These are phyloP conservation scores for Macrostomum lignano DNA, from an alignment of 1,140 invertebrate species.

Conservation along the genomic window DNA sequence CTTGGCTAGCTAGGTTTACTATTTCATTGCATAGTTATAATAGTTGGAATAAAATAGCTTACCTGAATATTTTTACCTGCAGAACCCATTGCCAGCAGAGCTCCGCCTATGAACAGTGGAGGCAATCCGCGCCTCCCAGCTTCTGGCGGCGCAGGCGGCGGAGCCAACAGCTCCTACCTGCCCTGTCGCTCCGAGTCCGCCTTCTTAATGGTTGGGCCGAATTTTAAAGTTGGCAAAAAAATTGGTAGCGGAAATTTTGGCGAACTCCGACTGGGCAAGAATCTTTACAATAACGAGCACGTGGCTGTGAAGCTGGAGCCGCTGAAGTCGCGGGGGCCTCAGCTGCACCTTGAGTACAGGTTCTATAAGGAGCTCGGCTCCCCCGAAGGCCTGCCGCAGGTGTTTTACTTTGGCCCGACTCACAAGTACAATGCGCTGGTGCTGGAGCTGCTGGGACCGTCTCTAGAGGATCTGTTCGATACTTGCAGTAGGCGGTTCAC, in stretches of 20 bases:
- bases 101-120: too few species aligned
- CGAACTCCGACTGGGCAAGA: conserved; percentile 83
- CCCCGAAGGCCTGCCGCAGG: conserved; percentile 7
- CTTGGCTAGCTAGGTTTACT: too few species aligned
- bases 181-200: too few species aligned
- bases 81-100: too few species aligned
- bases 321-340: conserved; percentile 98
- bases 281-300: conserved; percentile 99
- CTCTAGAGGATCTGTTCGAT: conserved; percentile 79
- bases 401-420: conserved; percentile 6
- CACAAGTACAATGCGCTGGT: conserved; percentile 74
- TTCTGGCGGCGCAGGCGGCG: too few species aligned
- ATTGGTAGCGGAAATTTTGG: conserved; percentile 99
- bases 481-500: conserved; percentile 80
- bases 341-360: conserved; percentile 97
- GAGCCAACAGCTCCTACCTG: too few species aligned
- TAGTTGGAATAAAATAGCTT: too few species aligned
- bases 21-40: too few species aligned
- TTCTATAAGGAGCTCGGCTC: conserved; percentile 90
- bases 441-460: conserved; percentile 78
- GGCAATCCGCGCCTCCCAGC: too few species aligned
- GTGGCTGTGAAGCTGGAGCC: conserved; percentile 99
- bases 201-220: conserved; percentile 81
- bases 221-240: conserved; percentile 97
- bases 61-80: too few species aligned